Conservation (phyloP, 2,888 invertebrate genomes). For the Conus canariensis region DNA sequence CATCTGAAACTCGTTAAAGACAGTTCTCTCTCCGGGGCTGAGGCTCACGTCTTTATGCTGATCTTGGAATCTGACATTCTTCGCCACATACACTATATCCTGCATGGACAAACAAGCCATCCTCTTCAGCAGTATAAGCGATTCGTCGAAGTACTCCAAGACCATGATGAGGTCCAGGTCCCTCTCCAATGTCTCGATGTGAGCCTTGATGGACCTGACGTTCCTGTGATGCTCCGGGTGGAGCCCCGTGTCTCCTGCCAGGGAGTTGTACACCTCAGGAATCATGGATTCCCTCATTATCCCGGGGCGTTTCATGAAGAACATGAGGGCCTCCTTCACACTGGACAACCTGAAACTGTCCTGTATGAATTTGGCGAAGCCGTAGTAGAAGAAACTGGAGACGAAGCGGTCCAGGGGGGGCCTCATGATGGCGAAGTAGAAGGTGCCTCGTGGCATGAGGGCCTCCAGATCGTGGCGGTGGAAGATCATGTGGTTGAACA, state of each 20-base stretch:
- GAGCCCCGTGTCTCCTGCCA: slow-evolving; percentile 34
- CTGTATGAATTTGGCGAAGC: not conserved
- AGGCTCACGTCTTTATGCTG: not conserved
- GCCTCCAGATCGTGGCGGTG: slow-evolving; percentile 53
- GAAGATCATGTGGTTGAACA: slow-evolving; percentile 65
- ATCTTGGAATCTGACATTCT: slow-evolving; percentile 32
- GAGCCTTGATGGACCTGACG: not conserved
- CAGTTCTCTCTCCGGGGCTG: slow-evolving; percentile 11
- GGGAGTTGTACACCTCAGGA: slow-evolving; percentile 28
- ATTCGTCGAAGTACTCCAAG: slow-evolving; percentile 59
- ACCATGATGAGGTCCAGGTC: slow-evolving; percentile 58
- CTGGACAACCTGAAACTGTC: not conserved
- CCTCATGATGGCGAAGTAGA: slow-evolving; percentile 61
- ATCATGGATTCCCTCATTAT: not conserved
- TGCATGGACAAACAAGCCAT: slow-evolving; percentile 55
- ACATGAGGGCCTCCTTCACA: not conserved
- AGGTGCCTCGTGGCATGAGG: slow-evolving; percentile 53
- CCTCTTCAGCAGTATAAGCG: slow-evolving; percentile 57
- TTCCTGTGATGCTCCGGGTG: not conserved
- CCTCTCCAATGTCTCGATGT: slow-evolving; percentile 47
- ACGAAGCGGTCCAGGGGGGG: slow-evolving; percentile 58
- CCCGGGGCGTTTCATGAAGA: not conserved
- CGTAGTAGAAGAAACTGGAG: slow-evolving; percentile 60
- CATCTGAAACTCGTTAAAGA: slow-evolving; percentile 22
- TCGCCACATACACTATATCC: slow-evolving; percentile 54